Conservation (phyloP, 1,140 invertebrate species). For the Drosophila murphyi region DNA sequence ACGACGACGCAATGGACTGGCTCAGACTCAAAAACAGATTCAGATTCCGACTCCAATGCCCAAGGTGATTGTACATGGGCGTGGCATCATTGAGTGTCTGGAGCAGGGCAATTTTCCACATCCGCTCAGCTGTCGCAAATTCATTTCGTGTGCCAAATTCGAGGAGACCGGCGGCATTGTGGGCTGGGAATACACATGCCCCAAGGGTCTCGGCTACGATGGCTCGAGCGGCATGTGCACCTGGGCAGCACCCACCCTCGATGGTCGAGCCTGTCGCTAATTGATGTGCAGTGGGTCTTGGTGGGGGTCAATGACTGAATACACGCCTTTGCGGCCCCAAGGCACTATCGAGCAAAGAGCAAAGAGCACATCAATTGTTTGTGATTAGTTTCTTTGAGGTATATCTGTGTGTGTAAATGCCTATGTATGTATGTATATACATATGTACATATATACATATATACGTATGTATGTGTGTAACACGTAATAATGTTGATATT, state of each 20-base stretch:
- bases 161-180: conserved; percentile 89
- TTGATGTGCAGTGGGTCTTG: conserved; percentile 12
- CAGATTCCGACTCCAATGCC: conserved; percentile 33
- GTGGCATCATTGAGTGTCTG: conserved; percentile 90
- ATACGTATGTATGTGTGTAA: background rate
- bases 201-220: conserved; percentile 92
- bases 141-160: conserved; percentile 93
- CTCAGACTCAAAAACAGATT: background rate
- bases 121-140: conserved; percentile 94
- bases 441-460: background rate
- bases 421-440: background rate
- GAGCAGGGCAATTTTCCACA: conserved; percentile 95
- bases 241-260: conserved; percentile 89
- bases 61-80: conserved; percentile 81
- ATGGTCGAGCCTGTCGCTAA: conserved; percentile 87
- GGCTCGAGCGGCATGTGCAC: conserved; percentile 95
- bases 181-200: conserved; percentile 95
- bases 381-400: conserved; percentile 31
- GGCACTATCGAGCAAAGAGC: background rate
- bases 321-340: conserved; percentile 11
- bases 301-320: conserved; percentile 50
- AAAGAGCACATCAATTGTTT: conserved; percentile 6
- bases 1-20: conserved; percentile 27
- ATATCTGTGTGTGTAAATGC: background rate
- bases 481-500: conserved; percentile 23